Base-by-base conservation (phyloP, 1,140 invertebrate genomes). In the Caenorhabditis latens region DNA sequence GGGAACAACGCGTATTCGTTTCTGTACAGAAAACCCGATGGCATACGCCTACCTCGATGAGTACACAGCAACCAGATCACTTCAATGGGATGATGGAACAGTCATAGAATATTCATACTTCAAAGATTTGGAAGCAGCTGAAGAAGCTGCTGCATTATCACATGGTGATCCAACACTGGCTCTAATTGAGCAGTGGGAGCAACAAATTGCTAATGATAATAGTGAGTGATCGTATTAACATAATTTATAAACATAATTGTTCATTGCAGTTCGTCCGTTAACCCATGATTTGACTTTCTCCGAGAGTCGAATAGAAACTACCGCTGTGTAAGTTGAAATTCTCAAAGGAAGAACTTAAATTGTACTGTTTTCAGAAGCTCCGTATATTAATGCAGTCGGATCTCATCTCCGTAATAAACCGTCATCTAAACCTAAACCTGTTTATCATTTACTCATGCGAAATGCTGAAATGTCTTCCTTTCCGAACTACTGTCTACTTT, bases 41-140 rank as follows among this genome's bases (percentile, higher is more conserved):
- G 88, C 89, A n/a, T 89, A 88, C 48, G 57, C 88, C 1, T 89
- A 89, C 42, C 50, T 89, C 21, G 88, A 89, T 48, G 88, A 89
- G 55, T 48, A 43, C 9, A 50, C 48, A 14, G 83, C 86, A 13
- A 63, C 86, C 24, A n/a, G 43, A 19, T 53, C 48, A 14, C 40
- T 84, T n/a, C 57, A 84, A 43, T 89, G 86, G 86, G 57, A 83
- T 42, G 83, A 88, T 32, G 88, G 88, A 85, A 61, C 84, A 42
- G 43, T 65, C 16, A 48, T 89, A 6, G 82, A 58, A 6, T 88
- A 88, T 50, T 79, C 71, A 11, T 79, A 79, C n/a, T 79, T 79
- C 46, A 79, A 79, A 14, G 71, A 79, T 11, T 79, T 79, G 9
- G 71, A 79, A 24, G 71, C 71, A 11, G 46, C 71, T 13, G 71